These are phyloP conservation scores for Cochlearius cochlearius DNA, from an alignment of 2,113 vertebrate species.

Conservation along the genomic window DNA sequence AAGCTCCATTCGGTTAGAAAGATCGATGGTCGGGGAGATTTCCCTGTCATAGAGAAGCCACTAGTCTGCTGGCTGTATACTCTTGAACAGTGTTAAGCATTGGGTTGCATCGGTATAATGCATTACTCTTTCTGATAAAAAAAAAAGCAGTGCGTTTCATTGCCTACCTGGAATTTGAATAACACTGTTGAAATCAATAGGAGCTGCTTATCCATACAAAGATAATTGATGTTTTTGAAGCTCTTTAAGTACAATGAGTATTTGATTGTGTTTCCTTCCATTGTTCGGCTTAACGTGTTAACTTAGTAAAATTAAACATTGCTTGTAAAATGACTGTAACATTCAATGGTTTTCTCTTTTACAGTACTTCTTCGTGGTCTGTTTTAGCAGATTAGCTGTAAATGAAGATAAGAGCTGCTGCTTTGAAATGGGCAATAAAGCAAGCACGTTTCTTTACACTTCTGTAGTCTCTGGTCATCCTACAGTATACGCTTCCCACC, in stretches of 20 bases:
- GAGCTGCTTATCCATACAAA: constrained; percentile 19
- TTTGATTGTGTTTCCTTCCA: constrained; percentile 40
- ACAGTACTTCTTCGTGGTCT: not conserved
- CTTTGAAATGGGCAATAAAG: not conserved
- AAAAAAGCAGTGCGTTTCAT: not conserved
- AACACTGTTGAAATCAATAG: constrained; percentile 46
- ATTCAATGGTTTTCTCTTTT: not conserved
- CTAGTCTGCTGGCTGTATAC: not conserved
- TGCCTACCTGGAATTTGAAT: constrained; percentile 45
- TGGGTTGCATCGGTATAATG: not conserved
- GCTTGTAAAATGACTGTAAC: constrained; percentile 14
- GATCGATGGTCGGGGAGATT: not conserved
- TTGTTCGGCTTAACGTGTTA: not conserved
- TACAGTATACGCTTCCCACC: accelerated
- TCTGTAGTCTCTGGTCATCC: not conserved
- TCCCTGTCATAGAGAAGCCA: not conserved
- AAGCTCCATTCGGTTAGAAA: not conserved
- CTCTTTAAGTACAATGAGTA: constrained; percentile 15
- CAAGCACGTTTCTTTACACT: not conserved
- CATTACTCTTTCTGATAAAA: not conserved
- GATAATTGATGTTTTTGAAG: constrained; percentile 44
- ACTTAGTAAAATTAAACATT: constrained; percentile 40
- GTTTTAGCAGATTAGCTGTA: not conserved
- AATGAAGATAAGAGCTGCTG: not conserved
- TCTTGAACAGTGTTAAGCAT: not conserved